Conservation (phyloP, 53 echinoderm and acorn worm species). For the Arbacia lixula region DNA sequence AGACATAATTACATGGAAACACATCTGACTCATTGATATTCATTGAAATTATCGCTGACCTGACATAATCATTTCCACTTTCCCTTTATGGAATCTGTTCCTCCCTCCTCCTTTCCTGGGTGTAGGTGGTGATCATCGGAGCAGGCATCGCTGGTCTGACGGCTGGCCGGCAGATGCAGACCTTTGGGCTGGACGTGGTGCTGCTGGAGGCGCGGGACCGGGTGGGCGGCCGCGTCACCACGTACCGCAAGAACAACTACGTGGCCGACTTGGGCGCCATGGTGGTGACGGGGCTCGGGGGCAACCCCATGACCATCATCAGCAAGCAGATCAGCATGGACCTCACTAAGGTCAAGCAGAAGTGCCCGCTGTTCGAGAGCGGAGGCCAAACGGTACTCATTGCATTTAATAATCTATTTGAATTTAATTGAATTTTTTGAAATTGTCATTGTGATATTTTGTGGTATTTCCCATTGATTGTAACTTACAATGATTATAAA, state of each 20-base stretch:
- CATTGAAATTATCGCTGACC: too few species aligned
- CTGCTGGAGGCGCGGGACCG: slow-evolving; percentile 94
- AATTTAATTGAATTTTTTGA: not conserved
- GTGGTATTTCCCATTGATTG: not conserved
- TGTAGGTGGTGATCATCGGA: slow-evolving; percentile 78
- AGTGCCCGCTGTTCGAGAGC: slow-evolving; percentile 98
- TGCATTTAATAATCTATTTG: not conserved
- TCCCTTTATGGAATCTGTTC: too few species aligned
- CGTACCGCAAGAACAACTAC: slow-evolving; percentile 94
- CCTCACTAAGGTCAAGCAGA: slow-evolving; percentile 96
- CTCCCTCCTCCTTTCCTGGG: too few species aligned
- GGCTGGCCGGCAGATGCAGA: slow-evolving; percentile 91
- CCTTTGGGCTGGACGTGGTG: slow-evolving; percentile 94
- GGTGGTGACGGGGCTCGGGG: slow-evolving; percentile 97
- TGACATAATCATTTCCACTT: too few species aligned
- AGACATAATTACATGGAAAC: too few species aligned
- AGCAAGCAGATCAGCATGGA: slow-evolving; percentile 99
- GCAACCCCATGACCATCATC: slow-evolving; percentile 98
- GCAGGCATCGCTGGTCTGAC: slow-evolving; percentile 94
- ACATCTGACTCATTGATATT: too few species aligned
- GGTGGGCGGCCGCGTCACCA: slow-evolving; percentile 95
- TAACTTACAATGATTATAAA: too few species aligned
- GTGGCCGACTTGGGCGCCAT: slow-evolving; percentile 99
- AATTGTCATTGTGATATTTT: not conserved
- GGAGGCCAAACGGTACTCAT: slow-evolving; percentile 89